Evolutionary conservation across 2,797 vertebrate species (phyloP), one percentile per base, ranked within the genome.

Genomic region (Tokudaia muenninki): DNA sequence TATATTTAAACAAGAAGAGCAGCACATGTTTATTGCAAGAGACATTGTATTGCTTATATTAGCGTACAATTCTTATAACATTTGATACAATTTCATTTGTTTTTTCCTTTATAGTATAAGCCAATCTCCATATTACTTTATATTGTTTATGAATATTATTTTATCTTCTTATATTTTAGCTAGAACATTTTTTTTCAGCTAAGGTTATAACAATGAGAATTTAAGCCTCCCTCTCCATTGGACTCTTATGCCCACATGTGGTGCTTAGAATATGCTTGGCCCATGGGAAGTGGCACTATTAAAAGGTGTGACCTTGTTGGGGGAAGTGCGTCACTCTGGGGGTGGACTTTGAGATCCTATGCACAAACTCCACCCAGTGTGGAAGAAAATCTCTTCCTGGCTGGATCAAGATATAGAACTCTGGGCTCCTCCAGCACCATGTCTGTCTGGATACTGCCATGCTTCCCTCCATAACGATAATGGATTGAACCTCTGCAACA

Each of bases 71-170:
- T 92, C 77, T 94, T 78, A 59, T 82, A 63, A 50, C 41, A 37
- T 79, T 65, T 70, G 57, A 41, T 89, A 72, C 80, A 50, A 34
- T 87, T 72, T 95, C 72, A 12, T 93, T 81, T 31, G 1, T 44
- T 83, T 75, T 84, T 90, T 29, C 47, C n/a, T 87, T 94, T 95
- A 44, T 70, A 82, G 8, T 44, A 63, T 47, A 67, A 77, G 1
- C 3, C 79, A 22, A 83, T 90, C 7, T 88, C 3, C 10, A 21
- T 75, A 13, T 77, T 87, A 84, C 89, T 87, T 79, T 79, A 80
- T 79, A 50, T 61, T 92, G 26, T 24, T 90, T 93, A n/a, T 87
- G 88, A 82, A 78, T 93, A 80, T 67, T 74, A 9, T 93, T 91
- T 92, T 50, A 1, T 6, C 26, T 83, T 90, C 91, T 84, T 88